These are phyloP conservation scores for Caenorhabditis sp. DNA, from an alignment of 2,888 invertebrate genomes.

Conservation along the genomic window DNA sequence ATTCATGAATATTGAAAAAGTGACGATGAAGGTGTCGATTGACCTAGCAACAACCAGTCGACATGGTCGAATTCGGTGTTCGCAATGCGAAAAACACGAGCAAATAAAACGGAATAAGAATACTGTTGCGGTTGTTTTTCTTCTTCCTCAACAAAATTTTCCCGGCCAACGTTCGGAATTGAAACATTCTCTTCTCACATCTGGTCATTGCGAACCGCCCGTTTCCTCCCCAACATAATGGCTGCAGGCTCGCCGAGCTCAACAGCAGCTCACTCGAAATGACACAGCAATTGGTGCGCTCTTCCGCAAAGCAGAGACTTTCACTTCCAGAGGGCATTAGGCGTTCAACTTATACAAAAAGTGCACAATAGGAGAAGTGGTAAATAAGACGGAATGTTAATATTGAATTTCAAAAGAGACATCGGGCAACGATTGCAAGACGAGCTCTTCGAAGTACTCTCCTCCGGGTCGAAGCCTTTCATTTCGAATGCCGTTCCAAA, in stretches of 20 bases:
- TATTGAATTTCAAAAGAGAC: slow-evolving; percentile 11
- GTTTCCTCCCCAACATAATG: slow-evolving; percentile 36
- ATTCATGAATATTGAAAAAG: slow-evolving; percentile 48
- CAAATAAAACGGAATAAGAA: slow-evolving; percentile 9
- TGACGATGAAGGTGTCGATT: not conserved
- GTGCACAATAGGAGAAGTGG: not conserved
- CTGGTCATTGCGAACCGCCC: slow-evolving; percentile 35
- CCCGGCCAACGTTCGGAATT: too few relatives aligned
- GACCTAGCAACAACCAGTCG: slow-evolving; percentile 2
- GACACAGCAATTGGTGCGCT: slow-evolving; percentile 20
- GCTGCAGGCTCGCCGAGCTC: slow-evolving; percentile 18
- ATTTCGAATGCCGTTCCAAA: slow-evolving; percentile 17
- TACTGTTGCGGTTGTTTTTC: not conserved
- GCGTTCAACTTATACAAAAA: not conserved
- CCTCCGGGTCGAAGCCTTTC: slow-evolving; percentile 17
- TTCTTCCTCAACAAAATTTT: too few relatives aligned
- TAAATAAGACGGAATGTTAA: not conserved
- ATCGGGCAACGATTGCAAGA: not conserved
- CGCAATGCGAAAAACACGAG: not conserved
- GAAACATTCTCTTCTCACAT: slow-evolving; percentile 23
- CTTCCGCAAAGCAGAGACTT: not conserved
- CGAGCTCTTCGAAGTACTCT: slow-evolving; percentile 7
- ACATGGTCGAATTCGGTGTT: slow-evolving; percentile 17
- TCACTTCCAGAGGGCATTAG: slow-evolving; percentile 9
- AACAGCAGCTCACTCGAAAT: not conserved